phyloP scores from a whole-genome alignment of 2,888 invertebrate genomes.

The Coremacera marginata region DNA sequence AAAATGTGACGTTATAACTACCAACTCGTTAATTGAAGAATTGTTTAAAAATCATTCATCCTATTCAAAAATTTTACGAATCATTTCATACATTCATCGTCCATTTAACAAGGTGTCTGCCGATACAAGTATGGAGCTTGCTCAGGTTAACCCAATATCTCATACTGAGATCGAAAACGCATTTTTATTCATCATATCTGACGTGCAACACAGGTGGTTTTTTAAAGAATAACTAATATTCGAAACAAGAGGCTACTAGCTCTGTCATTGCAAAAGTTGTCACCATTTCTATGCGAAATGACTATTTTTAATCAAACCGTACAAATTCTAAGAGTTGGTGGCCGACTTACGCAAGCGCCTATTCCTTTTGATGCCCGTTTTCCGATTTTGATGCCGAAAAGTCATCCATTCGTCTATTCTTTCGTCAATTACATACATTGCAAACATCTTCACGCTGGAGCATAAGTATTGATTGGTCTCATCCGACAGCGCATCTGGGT shows the following conservation, averaged over 20 bases:
- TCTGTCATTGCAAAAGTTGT: background rate
- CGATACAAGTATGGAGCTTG: background rate
- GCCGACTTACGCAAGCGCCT: background rate
- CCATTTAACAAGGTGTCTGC: background rate
- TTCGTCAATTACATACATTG: background rate
- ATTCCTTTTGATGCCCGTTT: constrained; percentile 1
- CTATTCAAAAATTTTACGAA: background rate
- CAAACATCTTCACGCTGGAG: constrained; percentile 10
- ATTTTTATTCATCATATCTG: background rate
- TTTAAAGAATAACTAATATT: background rate
- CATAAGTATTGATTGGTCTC: background rate
- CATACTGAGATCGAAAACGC: background rate
- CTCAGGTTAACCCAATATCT: background rate
- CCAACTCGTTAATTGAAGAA: background rate
- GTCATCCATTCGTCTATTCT: background rate
- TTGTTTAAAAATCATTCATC: background rate
- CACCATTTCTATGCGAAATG: constrained; percentile 12
- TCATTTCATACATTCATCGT: background rate
- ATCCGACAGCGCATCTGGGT: background rate
- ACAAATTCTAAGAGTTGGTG: background rate
- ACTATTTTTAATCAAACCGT: background rate
- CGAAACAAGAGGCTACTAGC: background rate
- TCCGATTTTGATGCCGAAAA: background rate
- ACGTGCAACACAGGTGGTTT: background rate
- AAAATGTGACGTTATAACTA: background rate